Conservation (phyloP, 1,140 invertebrate species). For the Tribolium madens region DNA sequence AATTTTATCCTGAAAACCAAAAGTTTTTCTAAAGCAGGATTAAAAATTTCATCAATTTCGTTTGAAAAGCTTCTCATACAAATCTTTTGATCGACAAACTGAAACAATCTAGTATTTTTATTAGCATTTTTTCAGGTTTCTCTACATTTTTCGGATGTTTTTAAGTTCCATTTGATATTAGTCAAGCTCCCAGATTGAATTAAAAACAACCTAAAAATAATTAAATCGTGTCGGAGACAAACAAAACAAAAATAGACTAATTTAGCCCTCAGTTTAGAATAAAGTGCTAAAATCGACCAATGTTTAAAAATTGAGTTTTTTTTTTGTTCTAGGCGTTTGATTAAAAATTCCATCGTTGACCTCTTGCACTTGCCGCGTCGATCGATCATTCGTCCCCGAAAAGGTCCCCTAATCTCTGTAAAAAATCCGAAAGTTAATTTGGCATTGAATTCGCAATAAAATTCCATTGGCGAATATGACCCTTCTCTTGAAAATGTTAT, state of each 20-base stretch:
- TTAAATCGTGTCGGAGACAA: background rate
- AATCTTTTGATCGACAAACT: too few species aligned
- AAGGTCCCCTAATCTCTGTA: background rate
- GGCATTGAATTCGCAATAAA: slow-evolving; percentile 21
- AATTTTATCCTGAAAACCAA: too few species aligned
- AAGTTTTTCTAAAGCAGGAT: too few species aligned
- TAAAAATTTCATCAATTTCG: too few species aligned
- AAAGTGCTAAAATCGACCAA: background rate
- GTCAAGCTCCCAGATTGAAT: background rate
- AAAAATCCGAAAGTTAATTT: slow-evolving; percentile 16
- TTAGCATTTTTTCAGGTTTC: background rate
- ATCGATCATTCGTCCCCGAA: background rate
- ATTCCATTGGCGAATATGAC: slow-evolving; percentile 1
- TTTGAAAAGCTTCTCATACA: too few species aligned
- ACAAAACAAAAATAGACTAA: too few species aligned
- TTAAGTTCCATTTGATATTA: background rate
- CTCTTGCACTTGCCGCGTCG: background rate
- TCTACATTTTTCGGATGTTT: background rate
- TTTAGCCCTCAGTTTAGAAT: too few species aligned
- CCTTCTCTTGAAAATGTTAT: background rate
- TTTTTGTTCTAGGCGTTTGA: background rate
- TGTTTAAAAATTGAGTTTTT: background rate
- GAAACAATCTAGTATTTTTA: background rate
- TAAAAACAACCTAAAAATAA: background rate
- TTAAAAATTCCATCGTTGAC: background rate